These are phyloP conservation scores for Crax fasciolata DNA, from an alignment of 2,797 vertebrate genomes.

Conservation along the genomic window DNA sequence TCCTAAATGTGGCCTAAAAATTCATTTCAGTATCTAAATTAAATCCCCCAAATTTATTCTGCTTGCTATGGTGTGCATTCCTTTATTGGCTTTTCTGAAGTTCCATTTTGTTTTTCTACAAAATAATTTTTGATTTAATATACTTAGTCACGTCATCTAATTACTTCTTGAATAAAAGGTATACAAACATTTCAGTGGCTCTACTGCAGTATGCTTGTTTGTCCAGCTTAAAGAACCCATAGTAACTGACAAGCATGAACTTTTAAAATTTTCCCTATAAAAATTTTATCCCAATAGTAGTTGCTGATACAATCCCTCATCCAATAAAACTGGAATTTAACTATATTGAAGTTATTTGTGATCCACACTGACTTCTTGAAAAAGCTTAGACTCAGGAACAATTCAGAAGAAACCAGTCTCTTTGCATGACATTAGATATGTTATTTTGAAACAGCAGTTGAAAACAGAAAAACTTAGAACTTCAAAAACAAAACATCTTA, in stretches of 20 bases:
- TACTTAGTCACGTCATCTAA: background rate
- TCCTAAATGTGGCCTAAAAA: background rate
- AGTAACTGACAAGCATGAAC: background rate
- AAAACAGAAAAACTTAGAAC: background rate
- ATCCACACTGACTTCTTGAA: background rate
- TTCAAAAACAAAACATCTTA: background rate
- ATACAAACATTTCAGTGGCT: background rate
- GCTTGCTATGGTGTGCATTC: background rate
- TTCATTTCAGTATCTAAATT: background rate
- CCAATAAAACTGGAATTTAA: background rate
- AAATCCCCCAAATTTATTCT: background rate
- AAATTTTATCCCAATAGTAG: background rate
- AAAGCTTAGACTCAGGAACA: background rate
- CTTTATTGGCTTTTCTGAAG: background rate
- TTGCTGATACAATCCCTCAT: background rate
- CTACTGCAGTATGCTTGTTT: background rate
- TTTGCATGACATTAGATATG: background rate
- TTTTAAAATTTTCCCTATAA: background rate
- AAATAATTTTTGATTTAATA: background rate
- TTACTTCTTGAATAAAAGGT: background rate
- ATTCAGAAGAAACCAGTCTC: background rate
- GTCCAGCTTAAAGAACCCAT: background rate
- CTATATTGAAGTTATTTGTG: background rate
- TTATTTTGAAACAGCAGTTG: background rate
- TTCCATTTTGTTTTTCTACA: background rate